Conservation (phyloP, 2,888 invertebrate species). For the Aricia artaxerxes region DNA sequence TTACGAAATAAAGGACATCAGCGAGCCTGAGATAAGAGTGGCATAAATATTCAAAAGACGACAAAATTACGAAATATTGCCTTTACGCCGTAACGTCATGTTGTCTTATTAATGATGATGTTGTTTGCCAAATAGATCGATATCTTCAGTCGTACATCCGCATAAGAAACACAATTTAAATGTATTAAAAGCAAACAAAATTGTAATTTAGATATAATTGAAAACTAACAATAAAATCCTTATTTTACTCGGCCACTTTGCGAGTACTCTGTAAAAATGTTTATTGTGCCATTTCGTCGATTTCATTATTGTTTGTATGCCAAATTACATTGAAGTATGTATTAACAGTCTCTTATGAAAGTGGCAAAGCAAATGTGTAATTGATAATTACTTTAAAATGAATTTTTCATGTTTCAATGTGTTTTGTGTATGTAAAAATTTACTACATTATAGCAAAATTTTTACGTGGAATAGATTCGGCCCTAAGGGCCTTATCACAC, state of each 20-base stretch:
- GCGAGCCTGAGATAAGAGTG: not conserved
- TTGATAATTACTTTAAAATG: not conserved
- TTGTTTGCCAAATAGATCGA: constrained; percentile 16
- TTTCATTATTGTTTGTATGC: not conserved
- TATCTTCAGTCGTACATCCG: constrained; percentile 15
- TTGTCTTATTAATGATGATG: constrained; percentile 5
- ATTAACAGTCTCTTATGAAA: not conserved
- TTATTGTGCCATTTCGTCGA: not conserved
- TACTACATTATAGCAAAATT: too few relatives aligned
- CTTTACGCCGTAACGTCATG: not conserved
- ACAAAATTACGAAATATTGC: not conserved
- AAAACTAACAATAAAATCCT: constrained; percentile 2
- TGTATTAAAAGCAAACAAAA: not conserved
- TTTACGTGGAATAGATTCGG: too few relatives aligned
- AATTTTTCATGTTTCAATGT: not conserved
- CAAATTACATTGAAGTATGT: not conserved
- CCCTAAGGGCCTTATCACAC: too few relatives aligned
- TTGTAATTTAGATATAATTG: too few relatives aligned
- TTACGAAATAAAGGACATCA: not conserved
- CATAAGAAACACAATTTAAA: not conserved
- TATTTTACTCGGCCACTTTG: not conserved
- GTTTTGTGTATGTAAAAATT: not conserved
- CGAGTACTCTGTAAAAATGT: not conserved
- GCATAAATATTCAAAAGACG: not conserved
- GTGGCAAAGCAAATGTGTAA: not conserved